Base-by-base conservation (phyloP, 2,888 invertebrate genomes). In the Diarsia brunnea region DNA sequence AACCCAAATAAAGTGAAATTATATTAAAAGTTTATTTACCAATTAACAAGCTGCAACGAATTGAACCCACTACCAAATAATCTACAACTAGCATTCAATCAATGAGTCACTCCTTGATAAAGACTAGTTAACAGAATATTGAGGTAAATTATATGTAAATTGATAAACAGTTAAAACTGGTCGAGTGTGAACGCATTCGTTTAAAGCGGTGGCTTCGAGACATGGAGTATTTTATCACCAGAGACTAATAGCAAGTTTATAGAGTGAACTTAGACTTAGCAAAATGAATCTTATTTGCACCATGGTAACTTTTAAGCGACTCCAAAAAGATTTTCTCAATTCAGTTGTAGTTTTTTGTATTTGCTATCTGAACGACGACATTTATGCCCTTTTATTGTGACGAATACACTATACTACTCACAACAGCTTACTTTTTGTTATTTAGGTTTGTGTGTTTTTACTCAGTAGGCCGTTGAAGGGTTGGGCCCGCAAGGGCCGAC, bases 111-210 rank as follows among this genome's bases (percentile, higher is more conserved):
- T 7, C 14, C n/a, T 58, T 21, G 21, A 51, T 38, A 78, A 73
- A 66, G 63, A 78, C 69, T 67, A 21, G 79, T 78, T 67, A 24
- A 7, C 3, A 0, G 53, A 58, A 81, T 43, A 63, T 73, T 47
- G 66, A 58, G 69, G 73, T 60, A 60, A 83, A 78, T 72, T 47
- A 16, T 61, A 81, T 78, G 69, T 31, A 43, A 73, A 81, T 73
- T 8, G 31, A 53, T 61, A 8, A 68, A 63, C 79, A 24, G 73
- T 79, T 53, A 79, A 68, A 69, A 71, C 55, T 53, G 45, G 70
- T 71, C 55, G 27, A 51, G 55, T 24, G 51, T 31, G 75, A 63
- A 51, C 43, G 16, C 43, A 70, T 68, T 49, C 11, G 38, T 21
- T 19, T 58, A 14, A n/a, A 45, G 49, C n/a, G 4, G 21, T 7